Evolutionary conservation across 1,140 invertebrate genomes (phyloP), one percentile per base, ranked within the genome.

Genomic region (Elysia chlorotica): DNA sequence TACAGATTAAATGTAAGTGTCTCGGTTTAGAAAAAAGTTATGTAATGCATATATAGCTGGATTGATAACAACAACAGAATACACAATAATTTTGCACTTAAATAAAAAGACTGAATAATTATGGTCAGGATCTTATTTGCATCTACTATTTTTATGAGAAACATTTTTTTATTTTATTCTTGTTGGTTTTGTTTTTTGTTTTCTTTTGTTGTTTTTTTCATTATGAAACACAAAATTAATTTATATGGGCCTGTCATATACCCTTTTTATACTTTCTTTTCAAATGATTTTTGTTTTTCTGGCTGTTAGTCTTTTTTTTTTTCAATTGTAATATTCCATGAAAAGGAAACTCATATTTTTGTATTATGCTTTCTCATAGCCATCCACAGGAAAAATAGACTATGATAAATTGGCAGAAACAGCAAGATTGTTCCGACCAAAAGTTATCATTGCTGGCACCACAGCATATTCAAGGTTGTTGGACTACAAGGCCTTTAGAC

Each of bases 351-450:
- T 54, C 19, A 41, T 17, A 65, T 10, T 0, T 35, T 62, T 61
- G 10, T 17, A 57, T 37, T 31, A 6, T 76, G 23, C 76, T 59
- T 71, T 36, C 36, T 73, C 77, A 56, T 72, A 87, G 83, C 90
- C 93, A 1, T 82, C 88, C 66, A 96, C 94, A 21, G 97, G 96
- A 31, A 84, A 96, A 0, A 98, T 99, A 73, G 95, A 99, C 87
- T 99, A 99, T 83, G 95, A 98, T 67, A 92, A 92, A 81, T 87
- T 99, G 53, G 92, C 92, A 6, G 91, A 93, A 79, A 92, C 91
- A 5, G 96, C 96, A 0, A 91, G 89, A 78, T 88, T 96, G 0
- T 99, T 98, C 87, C 95, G 95, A 72, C 97, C 97, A 0, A 93
- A 93, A 78, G 81, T 99, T 1, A 99, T 99, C 71, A 94, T 99